phyloP scores from a whole-genome alignment of 1,140 invertebrate genomes.

The Orchestia grillus region DNA sequence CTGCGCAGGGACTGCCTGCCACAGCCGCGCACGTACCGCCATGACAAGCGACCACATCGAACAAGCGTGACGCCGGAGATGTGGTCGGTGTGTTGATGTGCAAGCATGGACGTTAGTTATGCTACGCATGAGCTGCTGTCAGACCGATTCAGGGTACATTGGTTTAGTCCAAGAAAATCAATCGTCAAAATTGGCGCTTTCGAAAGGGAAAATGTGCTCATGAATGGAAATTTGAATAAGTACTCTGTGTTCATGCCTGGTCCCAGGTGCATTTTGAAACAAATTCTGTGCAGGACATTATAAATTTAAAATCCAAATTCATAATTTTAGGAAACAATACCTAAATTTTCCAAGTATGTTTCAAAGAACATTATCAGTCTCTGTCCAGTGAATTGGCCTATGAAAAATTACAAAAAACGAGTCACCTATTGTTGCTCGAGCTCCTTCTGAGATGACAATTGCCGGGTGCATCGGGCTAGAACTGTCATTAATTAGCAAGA shows the following conservation, averaged over 20 bases:
- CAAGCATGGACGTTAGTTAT: not conserved
- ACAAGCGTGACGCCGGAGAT: not conserved
- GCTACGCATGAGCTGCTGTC: not conserved
- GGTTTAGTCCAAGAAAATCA: not conserved
- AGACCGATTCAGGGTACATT: not conserved
- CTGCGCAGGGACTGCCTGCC: not conserved
- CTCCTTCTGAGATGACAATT: no score
- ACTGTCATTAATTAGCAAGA: no score
- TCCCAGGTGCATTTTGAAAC: not conserved
- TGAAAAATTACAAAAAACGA: not conserved
- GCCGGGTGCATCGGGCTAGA: no score
- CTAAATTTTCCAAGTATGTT: no score
- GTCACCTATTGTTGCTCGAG: not conserved
- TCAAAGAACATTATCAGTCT: not conserved
- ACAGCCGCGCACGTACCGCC: not conserved
- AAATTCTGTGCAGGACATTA: not conserved
- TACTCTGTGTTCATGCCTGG: not conserved
- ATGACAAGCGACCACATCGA: not conserved
- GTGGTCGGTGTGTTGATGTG: not conserved
- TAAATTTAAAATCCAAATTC: not conserved
- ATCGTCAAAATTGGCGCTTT: not conserved
- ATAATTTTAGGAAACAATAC: not conserved
- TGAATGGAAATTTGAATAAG: not conserved
- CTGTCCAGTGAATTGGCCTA: not conserved
- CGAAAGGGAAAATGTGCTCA: not conserved